Evolutionary conservation across 2,888 invertebrate genomes (phyloP), one percentile per base, ranked within the genome.

Genomic region (Coenonympha arcania): DNA sequence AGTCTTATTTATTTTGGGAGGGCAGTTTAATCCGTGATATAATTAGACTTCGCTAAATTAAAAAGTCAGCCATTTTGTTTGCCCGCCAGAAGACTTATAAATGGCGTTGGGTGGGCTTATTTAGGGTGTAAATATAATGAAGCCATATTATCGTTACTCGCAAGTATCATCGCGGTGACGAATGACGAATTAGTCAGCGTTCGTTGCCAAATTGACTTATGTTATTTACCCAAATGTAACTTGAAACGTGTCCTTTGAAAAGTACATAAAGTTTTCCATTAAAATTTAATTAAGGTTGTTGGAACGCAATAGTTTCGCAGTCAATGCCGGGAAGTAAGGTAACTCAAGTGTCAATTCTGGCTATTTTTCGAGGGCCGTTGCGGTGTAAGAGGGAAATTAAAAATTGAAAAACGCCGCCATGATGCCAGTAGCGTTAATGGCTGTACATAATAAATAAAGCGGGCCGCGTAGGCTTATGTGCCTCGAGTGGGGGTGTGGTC

Each of bases 401-500:
- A 85, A 85, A 84, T 82, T 83, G 76, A 83, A 84, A 83, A 85
- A 76, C 75, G 76, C 79, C 83, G 83, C 86, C 85, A 86, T 85
- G 76, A 81, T 79, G 83, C 76, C 75, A 68, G 75, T 79, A 76
- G 80, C 80, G 82, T 81, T 84, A 85, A 86, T 84, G 79, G 82
- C 79, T 79, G 83, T 85, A 85, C 84, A 86, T 86, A 85, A 85
- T 85, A 83, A 84, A 84, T 85, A 86, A 83, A 82, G 82, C 80
- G 79, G 75, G 74, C 71, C 74, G 79, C 71, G 78, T 79, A 73
- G 76, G 84, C 83, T 82, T 85, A 86, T 85, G 78, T 86, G 83
- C 76, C 71, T 80, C 73, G 77, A 85, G 85, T 82, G 81, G 85
- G 79, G 86, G 85, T 76, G 86, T 83, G 86, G 86, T 79, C 77